Evolutionary conservation across 1,140 invertebrate genomes (phyloP), one percentile per base, ranked within the genome.

Genomic region (Drosophila cardini): DNA sequence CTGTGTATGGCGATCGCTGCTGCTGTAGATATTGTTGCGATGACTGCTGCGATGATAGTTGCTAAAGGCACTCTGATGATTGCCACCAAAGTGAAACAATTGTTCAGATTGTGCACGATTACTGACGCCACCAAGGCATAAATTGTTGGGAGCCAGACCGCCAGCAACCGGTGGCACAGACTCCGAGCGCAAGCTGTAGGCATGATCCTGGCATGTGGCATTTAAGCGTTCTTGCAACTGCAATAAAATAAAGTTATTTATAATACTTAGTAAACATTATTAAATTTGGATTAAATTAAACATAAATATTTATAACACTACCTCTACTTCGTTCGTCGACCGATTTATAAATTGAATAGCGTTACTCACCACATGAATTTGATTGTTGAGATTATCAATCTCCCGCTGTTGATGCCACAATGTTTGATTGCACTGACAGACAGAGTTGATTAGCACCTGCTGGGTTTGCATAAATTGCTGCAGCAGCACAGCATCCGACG

Each of bases 391-490:
- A 55, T 62, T 79, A 52, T 94, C 93, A 30, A 95, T 92, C 89
- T 95, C 94, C 1, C 94, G 86, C 74, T 95, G 94, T 56, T 95
- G 94, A 50, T 94, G 84, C 93, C 94, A 94, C 21, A 95, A 79
- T 4, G 94, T 87, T 78, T 95, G 94, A 86, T 94, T 95, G 74
- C 94, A 95, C 62, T 95, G 94, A 74, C 94, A 94, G 34, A 95
- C 92, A 0, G 94, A 94, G 53, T 94, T 93, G 2, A 94, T 93
- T 68, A 95, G 92, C 89, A 95, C 93, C 83, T 95, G 94, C 57
- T 95, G 92, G 15, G 94, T 94, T 78, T 94, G 94, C 67, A 93
- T 92, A 76, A 94, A 93, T 57, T 94, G 94, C 43, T 93, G 92
- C 62, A 94, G 71, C 32, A 94, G 72, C 61, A 94, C 86, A 7